Conservation (phyloP, 2,888 invertebrate species). For the Chymomyza fuscimana region DNA sequence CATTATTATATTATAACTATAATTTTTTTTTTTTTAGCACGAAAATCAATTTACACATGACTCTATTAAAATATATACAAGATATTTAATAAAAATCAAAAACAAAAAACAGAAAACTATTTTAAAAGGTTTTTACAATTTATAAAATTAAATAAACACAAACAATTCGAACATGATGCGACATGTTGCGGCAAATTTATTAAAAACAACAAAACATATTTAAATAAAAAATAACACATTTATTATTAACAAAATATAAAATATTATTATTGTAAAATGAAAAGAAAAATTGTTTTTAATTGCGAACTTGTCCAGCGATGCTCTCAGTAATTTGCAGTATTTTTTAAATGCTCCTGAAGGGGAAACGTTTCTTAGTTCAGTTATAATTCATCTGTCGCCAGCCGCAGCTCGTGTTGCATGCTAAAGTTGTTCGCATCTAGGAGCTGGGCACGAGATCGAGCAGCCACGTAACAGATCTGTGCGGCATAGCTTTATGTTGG, state of each 20-base stretch:
- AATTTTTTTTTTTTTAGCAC: constrained; percentile 39
- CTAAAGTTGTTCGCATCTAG: no score
- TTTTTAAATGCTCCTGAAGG: no score
- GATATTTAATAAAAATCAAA: neutral
- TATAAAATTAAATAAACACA: constrained; percentile 19
- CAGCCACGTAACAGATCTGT: no score
- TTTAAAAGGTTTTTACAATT: constrained; percentile 26
- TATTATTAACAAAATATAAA: neutral
- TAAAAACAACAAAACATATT: neutral
- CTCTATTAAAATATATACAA: neutral
- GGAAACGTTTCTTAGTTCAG: no score
- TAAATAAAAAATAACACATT: neutral
- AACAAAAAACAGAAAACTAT: constrained; percentile 12
- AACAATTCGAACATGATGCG: constrained; percentile 15
- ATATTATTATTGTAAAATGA: neutral
- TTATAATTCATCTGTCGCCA: no score
- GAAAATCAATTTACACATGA: constrained; percentile 19
- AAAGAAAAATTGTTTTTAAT: neutral
- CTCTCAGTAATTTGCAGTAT: no score
- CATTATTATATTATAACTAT: constrained; percentile 42
- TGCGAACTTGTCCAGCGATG: no score
- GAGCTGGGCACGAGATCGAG: no score
- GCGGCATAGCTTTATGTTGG: no score
- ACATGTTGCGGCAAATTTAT: constrained; percentile 25
- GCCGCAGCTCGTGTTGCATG: no score